Evolutionary conservation across 2,888 invertebrate genomes (phyloP), one percentile per base, ranked within the genome.

Genomic region (Tanytarsus gracilentus): DNA sequence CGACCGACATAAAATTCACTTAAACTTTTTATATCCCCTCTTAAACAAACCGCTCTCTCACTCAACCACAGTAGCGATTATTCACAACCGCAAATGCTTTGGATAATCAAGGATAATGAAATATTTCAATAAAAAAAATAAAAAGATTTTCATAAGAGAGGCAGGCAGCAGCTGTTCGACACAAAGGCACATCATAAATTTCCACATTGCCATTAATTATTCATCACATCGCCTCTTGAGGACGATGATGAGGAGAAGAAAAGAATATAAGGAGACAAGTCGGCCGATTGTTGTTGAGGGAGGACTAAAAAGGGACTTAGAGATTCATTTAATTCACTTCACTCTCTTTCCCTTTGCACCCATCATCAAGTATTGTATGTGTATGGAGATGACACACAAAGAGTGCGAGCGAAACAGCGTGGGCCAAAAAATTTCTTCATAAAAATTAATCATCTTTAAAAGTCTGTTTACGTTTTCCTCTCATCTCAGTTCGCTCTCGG

Each of bases 101-200:
- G 30, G 52, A 52, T 52, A 52, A 52, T 21, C 52, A 23, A 11
- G 30, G 33, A 52, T 33, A 27, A 56, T 40, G 27, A 33, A 39
- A 40, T 27, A 25, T 33, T 40, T 56, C 39, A 56, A 40, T 56
- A 39, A 56, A 36, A 56, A 56, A 40, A n/a, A n/a, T n/a, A n/a
- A n/a, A 56, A 56, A 30, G 55, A 56, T 56, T 56, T 44, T 56
- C 33, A 53, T 30, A 16, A 53, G 21, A 56, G 27, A 26, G 18
- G 27, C 21, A 56, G 44, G 25, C 55, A 40, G 36, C 36, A 39
- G 55, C 52, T 52, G 39, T 40, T 56, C 23, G 25, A 56, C 36
- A 36, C 39, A 52, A 40, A n/a, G n/a, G n/a, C n/a, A 40, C 55
- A 27, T 56, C 55, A 56, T 56, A 56, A 56, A 56, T 56, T 56